Percentiles rank a stretch among this genome's conserved stretches.
These are phyloP conservation scores for Caenorhabditis zanzibari DNA, from an alignment of 2,888 invertebrate species.

Conservation along the genomic window DNA sequence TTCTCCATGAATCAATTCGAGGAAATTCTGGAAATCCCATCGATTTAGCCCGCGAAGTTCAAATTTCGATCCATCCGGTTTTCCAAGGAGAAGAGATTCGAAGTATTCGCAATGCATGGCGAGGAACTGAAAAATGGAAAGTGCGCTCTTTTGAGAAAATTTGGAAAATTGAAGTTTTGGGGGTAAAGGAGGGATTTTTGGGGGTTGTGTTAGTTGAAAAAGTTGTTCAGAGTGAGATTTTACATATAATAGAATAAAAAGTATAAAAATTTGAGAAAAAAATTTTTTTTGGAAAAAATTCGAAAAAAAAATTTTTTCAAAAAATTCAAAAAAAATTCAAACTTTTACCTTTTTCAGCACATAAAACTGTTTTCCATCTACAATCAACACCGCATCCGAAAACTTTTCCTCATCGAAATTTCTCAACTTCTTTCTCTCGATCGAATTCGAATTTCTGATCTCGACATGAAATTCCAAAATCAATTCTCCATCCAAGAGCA, in stretches of 20 bases:
- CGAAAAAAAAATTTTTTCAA: neutral
- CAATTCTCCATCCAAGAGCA: neutral
- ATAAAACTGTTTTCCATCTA: neutral
- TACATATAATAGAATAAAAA: neutral
- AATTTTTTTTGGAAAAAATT: neutral
- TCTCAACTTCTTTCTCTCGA: neutral
- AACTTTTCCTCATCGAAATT: neutral
- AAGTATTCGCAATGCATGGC: neutral
- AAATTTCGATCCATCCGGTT: neutral
- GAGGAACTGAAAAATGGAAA: neutral
- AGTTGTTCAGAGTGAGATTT: neutral
- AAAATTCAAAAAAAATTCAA: no score
- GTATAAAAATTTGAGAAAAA: neutral
- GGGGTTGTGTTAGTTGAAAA: neutral
- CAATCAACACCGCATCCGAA: no score
- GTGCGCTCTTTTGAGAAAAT: neutral
- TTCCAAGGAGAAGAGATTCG: neutral
- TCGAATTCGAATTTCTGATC: neutral
- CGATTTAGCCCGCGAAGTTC: neutral
- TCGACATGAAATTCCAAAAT: neutral
- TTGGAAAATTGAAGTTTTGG: neutral
- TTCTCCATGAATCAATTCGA: conserved; percentile 1
- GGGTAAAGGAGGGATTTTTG: no score
- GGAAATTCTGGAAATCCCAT: neutral
- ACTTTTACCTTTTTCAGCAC: neutral